phyloP scores from a whole-genome alignment of 2,113 vertebrate genomes.

The Arizona elegans region DNA sequence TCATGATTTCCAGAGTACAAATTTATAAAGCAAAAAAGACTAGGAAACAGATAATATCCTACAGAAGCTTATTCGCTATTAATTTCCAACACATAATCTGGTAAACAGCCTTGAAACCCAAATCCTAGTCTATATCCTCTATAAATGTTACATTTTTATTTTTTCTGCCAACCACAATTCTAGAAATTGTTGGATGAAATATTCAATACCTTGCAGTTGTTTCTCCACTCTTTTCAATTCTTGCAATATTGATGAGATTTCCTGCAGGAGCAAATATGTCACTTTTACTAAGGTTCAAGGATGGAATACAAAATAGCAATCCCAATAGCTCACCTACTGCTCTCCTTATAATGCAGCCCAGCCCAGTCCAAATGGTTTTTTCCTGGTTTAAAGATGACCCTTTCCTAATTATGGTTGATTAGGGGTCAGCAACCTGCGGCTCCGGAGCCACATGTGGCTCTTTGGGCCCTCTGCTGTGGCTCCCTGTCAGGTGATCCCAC shows the following conservation, averaged over 20 bases:
- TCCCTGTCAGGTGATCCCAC: no score
- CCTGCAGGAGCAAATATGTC: conserved; percentile 67
- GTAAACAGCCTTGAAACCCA: not conserved
- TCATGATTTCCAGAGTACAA: not conserved
- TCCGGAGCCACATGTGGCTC: no score
- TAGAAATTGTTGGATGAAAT: not conserved
- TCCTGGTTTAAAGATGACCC: not conserved
- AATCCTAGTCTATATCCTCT: not conserved
- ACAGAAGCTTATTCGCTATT: not conserved
- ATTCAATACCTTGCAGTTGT: conserved; percentile 88
- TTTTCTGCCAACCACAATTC: not conserved
- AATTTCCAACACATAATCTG: not conserved
- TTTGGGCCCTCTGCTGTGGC: no score
- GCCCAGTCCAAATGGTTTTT: not conserved
- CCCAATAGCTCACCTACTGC: no score
- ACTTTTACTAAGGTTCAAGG: not conserved
- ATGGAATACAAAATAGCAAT: not conserved
- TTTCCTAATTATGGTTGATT: not conserved
- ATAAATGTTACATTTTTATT: not conserved
- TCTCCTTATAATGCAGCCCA: not conserved
- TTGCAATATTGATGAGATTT: conserved; percentile 92
- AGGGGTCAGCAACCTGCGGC: no score
- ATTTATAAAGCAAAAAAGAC: not conserved
- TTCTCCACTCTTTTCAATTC: conserved; percentile 95
- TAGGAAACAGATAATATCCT: not conserved